Percentiles rank a stretch among this genome's conserved stretches.
phyloP scores from a whole-genome alignment of 2,797 vertebrate species.

The Propithecus perrieri region DNA sequence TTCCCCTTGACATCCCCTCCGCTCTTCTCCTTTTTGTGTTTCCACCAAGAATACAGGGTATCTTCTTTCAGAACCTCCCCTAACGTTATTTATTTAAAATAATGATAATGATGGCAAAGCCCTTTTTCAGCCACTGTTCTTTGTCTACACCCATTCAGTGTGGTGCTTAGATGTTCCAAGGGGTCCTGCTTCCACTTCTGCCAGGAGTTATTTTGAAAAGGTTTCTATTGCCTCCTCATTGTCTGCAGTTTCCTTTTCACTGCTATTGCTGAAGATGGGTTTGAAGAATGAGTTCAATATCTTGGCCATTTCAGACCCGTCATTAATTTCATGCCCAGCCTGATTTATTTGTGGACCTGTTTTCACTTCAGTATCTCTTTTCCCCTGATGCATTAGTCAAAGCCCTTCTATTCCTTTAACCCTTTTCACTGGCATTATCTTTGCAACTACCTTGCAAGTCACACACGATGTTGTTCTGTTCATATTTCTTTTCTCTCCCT shows the following conservation, averaged over 20 bases:
- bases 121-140: neutral
- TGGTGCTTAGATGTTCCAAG: neutral
- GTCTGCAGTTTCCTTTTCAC: neutral
- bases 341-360: neutral
- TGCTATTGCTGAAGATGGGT: neutral
- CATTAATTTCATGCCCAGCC: conserved; percentile 12
- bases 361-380: neutral
- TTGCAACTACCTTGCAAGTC: neutral
- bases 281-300: conserved; percentile 66
- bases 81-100: neutral
- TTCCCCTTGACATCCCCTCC: neutral
- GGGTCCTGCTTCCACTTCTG: neutral
- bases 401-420: neutral
- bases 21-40: neutral
- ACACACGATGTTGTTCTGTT: neutral
- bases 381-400: neutral
- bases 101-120: neutral
- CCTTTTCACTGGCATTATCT: neutral
- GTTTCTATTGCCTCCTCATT: neutral
- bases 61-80: neutral
- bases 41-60: neutral
- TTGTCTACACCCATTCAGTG: fast-evolving
- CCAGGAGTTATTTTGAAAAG: neutral
- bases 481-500: neutral
- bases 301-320: conserved; percentile 18